Evolutionary conservation across 1,140 invertebrate genomes (phyloP), one percentile per base, ranked within the genome.

Genomic region (Apis florea): DNA sequence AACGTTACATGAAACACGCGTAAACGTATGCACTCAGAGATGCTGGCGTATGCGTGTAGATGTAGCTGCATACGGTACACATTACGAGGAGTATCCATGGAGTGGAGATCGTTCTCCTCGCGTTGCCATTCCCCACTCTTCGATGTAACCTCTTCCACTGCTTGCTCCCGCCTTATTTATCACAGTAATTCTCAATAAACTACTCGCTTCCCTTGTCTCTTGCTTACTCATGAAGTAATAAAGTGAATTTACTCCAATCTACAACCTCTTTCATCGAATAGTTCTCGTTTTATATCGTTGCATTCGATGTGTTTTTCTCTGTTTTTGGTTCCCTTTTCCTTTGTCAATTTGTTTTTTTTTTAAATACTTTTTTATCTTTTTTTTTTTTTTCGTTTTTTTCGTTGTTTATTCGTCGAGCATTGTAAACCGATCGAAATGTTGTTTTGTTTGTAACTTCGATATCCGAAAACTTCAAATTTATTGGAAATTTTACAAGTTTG

Each of bases 161-260:
- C 71, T 81, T 82, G 73, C 85, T 86, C 83, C 84, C 85, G 68
- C 78, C 86, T 92, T 92, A 92, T 93, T 92, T 92, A 93, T 92
- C 90, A 90, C 89, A 82, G 86, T 91, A 91, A 92, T 91, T 91
- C 88, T 91, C 89, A 90, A 92, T 92, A 91, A 92, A 92, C 88
- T 85, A 88, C 89, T 91, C 79, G 89, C 86, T 91, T 89, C 87
- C 87, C 86, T 89, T 89, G 85, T 89, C 82, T 83, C 82, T 80
- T 82, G 72, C 80, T 88, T 81, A 79, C 87, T 87, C 86, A 81
- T 87, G 87, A 88, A 89, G 89, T 83, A 85, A 90, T 90, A 88
- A 88, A 90, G 81, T 87, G 89, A 90, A 89, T 91, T 92, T 89
- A 90, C 86, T 90, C 81, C 86, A 85, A 89, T 90, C 87, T 89